These are phyloP conservation scores for Enteromius trimaculatus DNA, from an alignment of 2,797 vertebrate species.

Conservation along the genomic window DNA sequence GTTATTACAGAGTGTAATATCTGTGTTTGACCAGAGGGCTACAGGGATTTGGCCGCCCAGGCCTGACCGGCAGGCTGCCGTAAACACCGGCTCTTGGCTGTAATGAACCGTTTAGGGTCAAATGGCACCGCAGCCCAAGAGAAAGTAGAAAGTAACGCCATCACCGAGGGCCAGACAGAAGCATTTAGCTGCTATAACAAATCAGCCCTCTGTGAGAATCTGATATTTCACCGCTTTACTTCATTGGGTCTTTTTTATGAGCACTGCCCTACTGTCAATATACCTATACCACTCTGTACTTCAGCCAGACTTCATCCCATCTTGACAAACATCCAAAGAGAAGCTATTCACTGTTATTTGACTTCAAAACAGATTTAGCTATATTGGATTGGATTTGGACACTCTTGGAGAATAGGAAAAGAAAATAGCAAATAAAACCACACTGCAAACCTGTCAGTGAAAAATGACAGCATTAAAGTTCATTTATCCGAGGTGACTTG, in stretches of 20 bases:
- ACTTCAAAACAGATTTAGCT: constrained; percentile 47
- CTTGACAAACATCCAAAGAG: constrained; percentile 45
- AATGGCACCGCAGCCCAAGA: constrained; percentile 80
- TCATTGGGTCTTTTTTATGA: constrained; percentile 59
- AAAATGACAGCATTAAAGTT: background rate
- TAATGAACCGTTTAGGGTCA: constrained; percentile 81
- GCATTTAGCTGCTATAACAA: constrained; percentile 54
- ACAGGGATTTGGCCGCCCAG: constrained; percentile 76
- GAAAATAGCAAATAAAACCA: constrained; percentile 13
- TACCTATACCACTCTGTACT: constrained; percentile 41
- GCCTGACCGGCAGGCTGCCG: constrained; percentile 66
- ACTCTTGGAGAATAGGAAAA: constrained; percentile 2
- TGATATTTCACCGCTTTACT: constrained; percentile 54
- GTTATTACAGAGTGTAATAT: constrained; percentile 86
- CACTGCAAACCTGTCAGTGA: background rate
- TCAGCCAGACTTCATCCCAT: constrained; percentile 41
- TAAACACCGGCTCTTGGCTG: constrained; percentile 74
- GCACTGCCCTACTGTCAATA: constrained; percentile 58
- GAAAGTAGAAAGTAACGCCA: constrained; percentile 84
- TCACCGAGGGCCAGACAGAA: constrained; percentile 57
- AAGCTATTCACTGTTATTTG: constrained; percentile 49
- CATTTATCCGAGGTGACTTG: background rate
- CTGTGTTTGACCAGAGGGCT: constrained; percentile 82
- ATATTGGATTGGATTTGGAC: constrained; percentile 20
- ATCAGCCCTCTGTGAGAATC: constrained; percentile 45